Conservation (phyloP, 2,888 invertebrate species). For the Perithous albicinctus region DNA sequence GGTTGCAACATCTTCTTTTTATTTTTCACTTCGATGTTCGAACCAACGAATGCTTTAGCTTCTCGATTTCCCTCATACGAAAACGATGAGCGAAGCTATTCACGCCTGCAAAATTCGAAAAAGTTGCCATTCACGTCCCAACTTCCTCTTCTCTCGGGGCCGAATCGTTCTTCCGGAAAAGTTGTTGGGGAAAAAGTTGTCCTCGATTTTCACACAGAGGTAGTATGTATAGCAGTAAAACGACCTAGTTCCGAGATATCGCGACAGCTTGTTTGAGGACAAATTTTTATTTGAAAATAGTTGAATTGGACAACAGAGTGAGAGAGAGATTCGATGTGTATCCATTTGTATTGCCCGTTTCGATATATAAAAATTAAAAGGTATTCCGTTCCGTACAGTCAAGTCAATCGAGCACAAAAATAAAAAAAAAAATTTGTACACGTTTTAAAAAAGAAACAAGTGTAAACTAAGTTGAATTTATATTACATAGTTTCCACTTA, state of each 20-base stretch:
- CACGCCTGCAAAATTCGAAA: conserved; percentile 20
- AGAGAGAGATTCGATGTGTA: not conserved
- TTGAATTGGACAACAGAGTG: not conserved
- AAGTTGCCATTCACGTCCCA: conserved; percentile 40
- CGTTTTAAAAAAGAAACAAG: too few relatives aligned
- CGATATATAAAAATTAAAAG: not conserved
- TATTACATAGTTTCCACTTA: too few relatives aligned
- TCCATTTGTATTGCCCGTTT: not conserved
- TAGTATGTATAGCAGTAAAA: not conserved
- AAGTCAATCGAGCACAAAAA: too few relatives aligned
- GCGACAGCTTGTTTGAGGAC: conserved; percentile 46
- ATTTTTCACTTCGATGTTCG: conserved; percentile 8
- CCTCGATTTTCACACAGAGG: not conserved
- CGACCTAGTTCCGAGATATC: conserved; percentile 15
- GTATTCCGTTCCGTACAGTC: too few relatives aligned
- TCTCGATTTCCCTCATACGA: conserved; percentile 17
- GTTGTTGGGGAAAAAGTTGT: conserved; percentile 43
- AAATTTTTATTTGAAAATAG: conserved; percentile 12
- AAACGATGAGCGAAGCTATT: conserved; percentile 24
- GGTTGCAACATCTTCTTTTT: not conserved
- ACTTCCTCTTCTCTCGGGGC: conserved; percentile 27
- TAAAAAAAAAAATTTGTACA: too few relatives aligned
- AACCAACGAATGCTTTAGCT: not conserved
- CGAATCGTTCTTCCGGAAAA: conserved; percentile 41
- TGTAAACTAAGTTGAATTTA: too few relatives aligned